phyloP scores from a whole-genome alignment of 2,888 invertebrate species.

The Sesia apiformis region DNA sequence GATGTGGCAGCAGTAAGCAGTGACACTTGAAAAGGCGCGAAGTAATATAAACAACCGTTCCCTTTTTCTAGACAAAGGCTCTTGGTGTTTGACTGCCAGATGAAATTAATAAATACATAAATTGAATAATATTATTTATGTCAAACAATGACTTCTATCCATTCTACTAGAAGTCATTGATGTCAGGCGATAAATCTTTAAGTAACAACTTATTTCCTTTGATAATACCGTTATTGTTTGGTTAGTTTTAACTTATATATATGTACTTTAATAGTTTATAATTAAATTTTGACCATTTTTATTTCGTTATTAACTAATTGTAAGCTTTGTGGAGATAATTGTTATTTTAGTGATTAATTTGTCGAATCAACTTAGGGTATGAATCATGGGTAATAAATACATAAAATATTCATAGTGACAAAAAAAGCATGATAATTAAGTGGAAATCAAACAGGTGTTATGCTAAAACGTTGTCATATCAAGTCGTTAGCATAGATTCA shows the following conservation, averaged over 20 bases:
- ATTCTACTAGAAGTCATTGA: too few species aligned
- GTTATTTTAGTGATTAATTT: too few species aligned
- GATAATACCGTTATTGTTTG: too few species aligned
- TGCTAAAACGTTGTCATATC: constrained; percentile 25
- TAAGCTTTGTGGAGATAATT: too few species aligned
- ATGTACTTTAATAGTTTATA: too few species aligned
- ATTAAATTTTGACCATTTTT: too few species aligned
- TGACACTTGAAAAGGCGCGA: constrained; percentile 73
- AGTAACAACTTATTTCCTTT: too few species aligned
- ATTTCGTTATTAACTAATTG: too few species aligned
- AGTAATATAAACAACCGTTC: constrained; percentile 60
- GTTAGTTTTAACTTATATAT: too few species aligned
- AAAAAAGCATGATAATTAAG: not conserved
- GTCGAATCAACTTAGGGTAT: not conserved
- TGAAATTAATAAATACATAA: not conserved
- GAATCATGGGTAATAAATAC: not conserved
- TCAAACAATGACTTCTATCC: not conserved
- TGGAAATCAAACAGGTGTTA: constrained; percentile 30
- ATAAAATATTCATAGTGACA: constrained; percentile 13
- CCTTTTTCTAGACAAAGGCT: constrained; percentile 46
- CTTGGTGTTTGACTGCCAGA: not conserved
- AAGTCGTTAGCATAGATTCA: constrained; percentile 23
- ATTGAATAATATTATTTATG: not conserved
- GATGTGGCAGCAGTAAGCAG: constrained; percentile 64
- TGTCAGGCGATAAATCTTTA: too few species aligned